phyloP scores from a whole-genome alignment of 1,140 invertebrate species.

The Steinernema khuongi region DNA sequence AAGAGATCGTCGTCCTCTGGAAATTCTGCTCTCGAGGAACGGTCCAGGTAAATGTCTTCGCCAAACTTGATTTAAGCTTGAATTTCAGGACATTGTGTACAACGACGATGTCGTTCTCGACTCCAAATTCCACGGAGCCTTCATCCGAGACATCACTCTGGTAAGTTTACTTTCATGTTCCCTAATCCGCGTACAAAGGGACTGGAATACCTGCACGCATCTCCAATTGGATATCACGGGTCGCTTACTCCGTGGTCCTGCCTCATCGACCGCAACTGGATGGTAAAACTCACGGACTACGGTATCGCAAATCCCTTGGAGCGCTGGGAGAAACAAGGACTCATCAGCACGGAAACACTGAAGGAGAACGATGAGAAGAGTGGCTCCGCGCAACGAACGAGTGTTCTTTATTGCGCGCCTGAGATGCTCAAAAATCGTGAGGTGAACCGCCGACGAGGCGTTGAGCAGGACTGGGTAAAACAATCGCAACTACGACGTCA shows the following conservation, averaged over 20 bases:
- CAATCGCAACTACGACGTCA: conserved; percentile 45
- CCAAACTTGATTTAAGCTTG: background rate
- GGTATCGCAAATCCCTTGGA: conserved; percentile 55
- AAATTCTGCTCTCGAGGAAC: conserved; percentile 57
- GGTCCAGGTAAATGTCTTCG: conserved; percentile 34
- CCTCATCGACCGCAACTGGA: conserved; percentile 58
- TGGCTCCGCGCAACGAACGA: conserved; percentile 48
- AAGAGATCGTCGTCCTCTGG: conserved; percentile 55
- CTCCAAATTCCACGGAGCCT: conserved; percentile 55
- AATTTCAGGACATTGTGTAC: conserved; percentile 53
- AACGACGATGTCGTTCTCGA: conserved; percentile 53
- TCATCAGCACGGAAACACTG: conserved; percentile 48
- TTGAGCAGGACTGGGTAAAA: conserved; percentile 54
- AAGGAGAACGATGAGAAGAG: conserved; percentile 55
- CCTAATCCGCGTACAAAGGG: conserved; percentile 35
- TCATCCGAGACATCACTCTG: conserved; percentile 55
- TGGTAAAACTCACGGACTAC: conserved; percentile 57
- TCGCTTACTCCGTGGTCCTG: conserved; percentile 55
- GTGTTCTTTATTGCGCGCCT: conserved; percentile 49
- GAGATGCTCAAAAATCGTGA: conserved; percentile 56
- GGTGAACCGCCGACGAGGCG: conserved; percentile 41
- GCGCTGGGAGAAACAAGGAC: conserved; percentile 54
- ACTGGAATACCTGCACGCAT: conserved; percentile 54
- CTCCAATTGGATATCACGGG: conserved; percentile 55
- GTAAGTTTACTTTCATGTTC: conserved; percentile 10